Evolutionary conservation across 2,888 invertebrate genomes (phyloP).

Genomic region (Lampropteryx suffumata): DNA sequence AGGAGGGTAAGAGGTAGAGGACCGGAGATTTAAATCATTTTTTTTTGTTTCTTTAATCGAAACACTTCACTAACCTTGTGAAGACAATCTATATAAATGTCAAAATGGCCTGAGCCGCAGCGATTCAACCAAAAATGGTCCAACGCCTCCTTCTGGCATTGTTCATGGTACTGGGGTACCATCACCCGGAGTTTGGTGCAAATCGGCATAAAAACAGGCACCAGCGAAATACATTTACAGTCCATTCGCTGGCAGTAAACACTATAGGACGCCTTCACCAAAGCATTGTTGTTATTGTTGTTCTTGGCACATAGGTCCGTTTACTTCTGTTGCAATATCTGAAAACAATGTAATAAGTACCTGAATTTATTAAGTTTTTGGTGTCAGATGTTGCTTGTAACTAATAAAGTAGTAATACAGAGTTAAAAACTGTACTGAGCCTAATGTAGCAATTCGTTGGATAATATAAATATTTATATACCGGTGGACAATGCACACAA

Average conservation of each 20-base stretch:
- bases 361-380: too few species aligned
- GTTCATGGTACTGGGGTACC: constrained; percentile 35
- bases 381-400: too few species aligned
- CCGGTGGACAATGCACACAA: too few species aligned
- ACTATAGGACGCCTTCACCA: constrained; percentile 43
- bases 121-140: constrained; percentile 30
- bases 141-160: constrained; percentile 19
- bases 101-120: constrained; percentile 32
- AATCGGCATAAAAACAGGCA: constrained; percentile 38
- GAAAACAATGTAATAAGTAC: neutral
- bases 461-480: too few species aligned
- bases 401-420: too few species aligned
- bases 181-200: constrained; percentile 31
- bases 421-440: too few species aligned
- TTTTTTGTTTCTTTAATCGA: too few species aligned
- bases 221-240: constrained; percentile 31
- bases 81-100: constrained; percentile 28
- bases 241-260: constrained; percentile 84
- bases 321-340: constrained; percentile 19
- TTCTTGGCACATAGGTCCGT: constrained; percentile 11
- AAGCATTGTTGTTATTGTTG: constrained; percentile 14
- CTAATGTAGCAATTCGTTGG: too few species aligned
- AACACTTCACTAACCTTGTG: constrained; percentile 32
- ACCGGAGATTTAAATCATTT: too few species aligned
- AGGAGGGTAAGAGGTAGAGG: too few species aligned